Percentiles rank a stretch among this genome's conserved stretches.
phyloP scores from a whole-genome alignment of 2,797 vertebrate species.

The Sebastes flavidus region DNA sequence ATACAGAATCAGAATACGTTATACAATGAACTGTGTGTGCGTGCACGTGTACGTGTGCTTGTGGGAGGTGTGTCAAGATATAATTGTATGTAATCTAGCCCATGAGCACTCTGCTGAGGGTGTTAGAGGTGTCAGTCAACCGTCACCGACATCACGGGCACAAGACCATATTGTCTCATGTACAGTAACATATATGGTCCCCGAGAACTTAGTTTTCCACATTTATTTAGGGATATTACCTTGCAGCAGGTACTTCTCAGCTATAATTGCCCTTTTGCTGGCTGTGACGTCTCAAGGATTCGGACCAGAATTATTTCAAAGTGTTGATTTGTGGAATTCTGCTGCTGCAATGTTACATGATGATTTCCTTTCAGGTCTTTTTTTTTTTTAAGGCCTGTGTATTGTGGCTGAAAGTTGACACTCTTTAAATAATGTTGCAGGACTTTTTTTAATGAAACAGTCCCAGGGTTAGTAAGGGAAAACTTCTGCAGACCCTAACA shows the following conservation, averaged over 20 bases:
- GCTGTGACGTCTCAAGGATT: constrained; percentile 14
- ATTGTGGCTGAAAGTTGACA: constrained; percentile 52
- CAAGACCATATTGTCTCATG: constrained; percentile 12
- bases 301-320: constrained; percentile 29
- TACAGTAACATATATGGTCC: neutral
- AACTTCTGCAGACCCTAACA: constrained; percentile 15
- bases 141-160: constrained; percentile 14
- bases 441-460: constrained; percentile 42
- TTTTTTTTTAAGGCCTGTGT: constrained; percentile 15
- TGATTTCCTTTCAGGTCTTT: constrained; percentile 27
- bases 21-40: neutral
- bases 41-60: constrained; percentile 1
- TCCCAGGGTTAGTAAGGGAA: constrained; percentile 4
- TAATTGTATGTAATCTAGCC: constrained; percentile 51
- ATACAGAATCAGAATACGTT: neutral
- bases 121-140: constrained; percentile 19
- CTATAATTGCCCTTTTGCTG: constrained; percentile 5
- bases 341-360: constrained; percentile 20
- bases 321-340: constrained; percentile 35
- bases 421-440: constrained; percentile 44
- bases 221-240: constrained; percentile 23
- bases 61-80: constrained; percentile 33
- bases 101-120: constrained; percentile 8
- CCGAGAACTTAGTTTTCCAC: constrained; percentile 8
- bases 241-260: constrained; percentile 42